phyloP scores from a whole-genome alignment of 1,140 invertebrate genomes.

The Metaphire vulgaris region DNA sequence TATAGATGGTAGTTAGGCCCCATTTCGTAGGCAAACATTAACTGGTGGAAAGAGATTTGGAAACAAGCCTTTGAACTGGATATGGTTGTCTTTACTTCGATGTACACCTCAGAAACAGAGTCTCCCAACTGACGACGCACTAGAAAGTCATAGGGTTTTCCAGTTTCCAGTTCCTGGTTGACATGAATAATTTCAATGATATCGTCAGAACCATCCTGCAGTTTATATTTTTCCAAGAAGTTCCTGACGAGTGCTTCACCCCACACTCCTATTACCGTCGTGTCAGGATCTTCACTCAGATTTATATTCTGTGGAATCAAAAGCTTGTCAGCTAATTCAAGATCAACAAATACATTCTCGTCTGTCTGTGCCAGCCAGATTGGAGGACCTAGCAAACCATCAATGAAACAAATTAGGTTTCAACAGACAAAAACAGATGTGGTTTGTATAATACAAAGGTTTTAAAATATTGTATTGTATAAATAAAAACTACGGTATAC shows the following conservation, averaged over 20 bases:
- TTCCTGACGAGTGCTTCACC: not conserved
- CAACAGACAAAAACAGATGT: too few relatives aligned
- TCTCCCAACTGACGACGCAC: not conserved
- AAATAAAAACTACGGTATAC: too few relatives aligned
- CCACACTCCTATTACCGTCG: not conserved
- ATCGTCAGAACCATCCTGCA: not conserved
- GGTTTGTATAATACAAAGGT: too few relatives aligned
- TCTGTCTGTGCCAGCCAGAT: not conserved
- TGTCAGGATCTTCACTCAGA: not conserved
- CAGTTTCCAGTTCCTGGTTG: not conserved
- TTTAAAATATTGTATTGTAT: too few relatives aligned
- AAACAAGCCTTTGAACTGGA: not conserved
- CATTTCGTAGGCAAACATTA: not conserved
- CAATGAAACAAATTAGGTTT: too few relatives aligned
- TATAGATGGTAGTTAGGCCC: not conserved
- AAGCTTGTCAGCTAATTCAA: not conserved
- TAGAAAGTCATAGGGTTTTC: not conserved
- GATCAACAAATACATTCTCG: not conserved
- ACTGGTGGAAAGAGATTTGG: not conserved
- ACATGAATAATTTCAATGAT: not conserved
- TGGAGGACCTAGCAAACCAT: too few relatives aligned
- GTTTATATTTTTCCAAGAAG: not conserved
- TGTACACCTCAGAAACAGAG: not conserved
- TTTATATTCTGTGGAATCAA: not conserved
- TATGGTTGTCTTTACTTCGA: not conserved